Percentiles rank a stretch among this genome's conserved stretches.
These are phyloP conservation scores for Alviniconcha strummeri DNA, from an alignment of 2,888 invertebrate genomes.

Conservation along the genomic window DNA sequence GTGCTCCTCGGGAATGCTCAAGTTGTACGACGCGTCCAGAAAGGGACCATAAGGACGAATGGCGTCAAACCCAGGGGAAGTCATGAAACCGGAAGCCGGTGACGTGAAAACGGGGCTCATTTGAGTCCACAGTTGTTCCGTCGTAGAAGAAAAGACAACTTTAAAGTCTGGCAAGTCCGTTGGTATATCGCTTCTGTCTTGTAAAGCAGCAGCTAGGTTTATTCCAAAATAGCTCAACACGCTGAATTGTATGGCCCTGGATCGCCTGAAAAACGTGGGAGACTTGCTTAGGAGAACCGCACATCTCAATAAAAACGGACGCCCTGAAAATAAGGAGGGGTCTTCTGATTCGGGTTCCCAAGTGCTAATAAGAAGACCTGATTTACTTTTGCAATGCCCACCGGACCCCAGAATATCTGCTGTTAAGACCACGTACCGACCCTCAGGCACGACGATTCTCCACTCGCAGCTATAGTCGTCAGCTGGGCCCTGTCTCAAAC, in stretches of 20 bases:
- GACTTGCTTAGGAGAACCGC: background rate
- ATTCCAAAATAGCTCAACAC: background rate
- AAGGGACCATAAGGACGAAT: background rate
- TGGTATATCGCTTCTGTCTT: too few relatives aligned
- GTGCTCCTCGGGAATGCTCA: background rate
- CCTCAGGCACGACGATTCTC: background rate
- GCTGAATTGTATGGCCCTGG: background rate
- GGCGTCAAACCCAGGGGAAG: background rate
- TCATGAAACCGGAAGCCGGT: background rate
- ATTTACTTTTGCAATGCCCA: background rate
- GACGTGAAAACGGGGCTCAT: background rate
- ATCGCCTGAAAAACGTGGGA: background rate
- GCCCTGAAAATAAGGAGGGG: too few relatives aligned
- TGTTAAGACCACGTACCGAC: background rate
- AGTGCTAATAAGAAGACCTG: background rate
- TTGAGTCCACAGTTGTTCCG: background rate
- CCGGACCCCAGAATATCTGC: background rate
- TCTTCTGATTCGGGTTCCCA: too few relatives aligned
- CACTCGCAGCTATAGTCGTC: background rate
- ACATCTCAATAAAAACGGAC: background rate
- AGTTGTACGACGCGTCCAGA: background rate
- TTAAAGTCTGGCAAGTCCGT: background rate
- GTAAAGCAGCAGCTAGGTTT: too few relatives aligned
- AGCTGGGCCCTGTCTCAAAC: too few relatives aligned
- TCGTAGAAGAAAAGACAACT: conserved; percentile 3